Base-by-base conservation (phyloP, 2,888 invertebrate genomes). In the Ophion obscuratus region DNA sequence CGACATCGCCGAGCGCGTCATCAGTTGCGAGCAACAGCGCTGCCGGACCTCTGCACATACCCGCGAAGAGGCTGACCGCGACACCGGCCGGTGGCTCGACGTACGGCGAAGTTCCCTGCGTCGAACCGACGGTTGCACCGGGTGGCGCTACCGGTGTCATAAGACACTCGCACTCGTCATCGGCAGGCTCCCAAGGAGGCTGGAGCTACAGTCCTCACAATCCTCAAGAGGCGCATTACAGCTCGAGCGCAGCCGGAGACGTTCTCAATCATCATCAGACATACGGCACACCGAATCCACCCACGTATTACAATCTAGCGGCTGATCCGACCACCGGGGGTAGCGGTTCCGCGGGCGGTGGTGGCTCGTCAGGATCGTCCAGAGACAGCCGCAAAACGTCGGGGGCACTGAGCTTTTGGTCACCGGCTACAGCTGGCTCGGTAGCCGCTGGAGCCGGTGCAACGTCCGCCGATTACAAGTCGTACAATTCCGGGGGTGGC, bases 11-110 rank as follows among this genome's bases (percentile, higher is more conserved):
- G 81, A 93, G 94, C 90, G 93, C 94, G 86, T 94, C 94, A 17
- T 94, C 94, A 85, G 96, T 96, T 76, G 95, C 96, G 93, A 96
- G 96, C 93, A 94, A 94, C 90, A 96, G 96, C 94, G 96, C 97
- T 85, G 96, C 96, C 86, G 97, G 97, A 88, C 97, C 97, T 85
- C 95, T 98, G 88, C 98, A 98, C 95, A 98, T 98, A 95, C 98
- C 98, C 89, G 98, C 98, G 92, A 98, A 98, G 95, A 96, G 98
- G 92, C 95, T 95, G 83, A 95, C 95, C 40, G 95, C 95, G 83
- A 95, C 95, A 92, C 95, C 94, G 94, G 94, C 95, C 94, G 95
- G 95, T 94, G 96, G 93, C 66, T 92, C 93, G 74, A 90, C 90
- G n/a, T 94, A 94, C 93, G 94, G 93, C 36, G 94, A 94, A 87